phyloP scores from a whole-genome alignment of 1,140 invertebrate genomes.

The Drosophila elegans region DNA sequence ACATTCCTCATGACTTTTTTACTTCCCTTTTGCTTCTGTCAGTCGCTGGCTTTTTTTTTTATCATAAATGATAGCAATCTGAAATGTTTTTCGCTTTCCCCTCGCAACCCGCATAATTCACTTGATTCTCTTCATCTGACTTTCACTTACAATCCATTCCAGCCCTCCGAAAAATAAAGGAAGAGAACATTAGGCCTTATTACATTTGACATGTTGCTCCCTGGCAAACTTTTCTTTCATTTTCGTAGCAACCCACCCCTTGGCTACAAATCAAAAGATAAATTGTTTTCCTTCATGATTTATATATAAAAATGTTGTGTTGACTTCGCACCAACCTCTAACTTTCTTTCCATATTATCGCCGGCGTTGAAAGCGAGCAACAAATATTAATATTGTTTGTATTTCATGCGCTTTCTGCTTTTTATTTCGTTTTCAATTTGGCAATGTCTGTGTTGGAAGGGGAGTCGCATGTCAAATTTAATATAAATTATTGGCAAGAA shows the following conservation, averaged over 20 bases:
- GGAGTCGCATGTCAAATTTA: constrained; percentile 57
- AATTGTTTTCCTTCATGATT: constrained; percentile 82
- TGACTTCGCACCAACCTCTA: constrained; percentile 44
- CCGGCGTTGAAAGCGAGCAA: constrained; percentile 58
- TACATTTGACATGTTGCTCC: constrained; percentile 81
- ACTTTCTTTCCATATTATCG: constrained; percentile 51
- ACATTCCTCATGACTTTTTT: constrained; percentile 27
- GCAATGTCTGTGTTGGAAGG: constrained; percentile 11
- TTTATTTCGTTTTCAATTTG: constrained; percentile 71
- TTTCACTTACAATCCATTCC: constrained; percentile 57
- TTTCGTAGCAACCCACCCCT: constrained; percentile 55
- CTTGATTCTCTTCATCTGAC: constrained; percentile 43
- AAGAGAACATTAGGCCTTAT: constrained; percentile 70
- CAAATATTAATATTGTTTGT: constrained; percentile 81
- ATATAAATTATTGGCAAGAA: constrained; percentile 54
- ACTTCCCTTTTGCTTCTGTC: constrained; percentile 39
- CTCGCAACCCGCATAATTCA: constrained; percentile 59
- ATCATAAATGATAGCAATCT: constrained; percentile 68
- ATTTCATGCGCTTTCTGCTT: constrained; percentile 50
- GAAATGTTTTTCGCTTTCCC: constrained; percentile 26
- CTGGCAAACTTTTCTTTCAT: constrained; percentile 45
- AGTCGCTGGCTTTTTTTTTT: constrained; percentile 8
- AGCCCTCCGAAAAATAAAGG: constrained; percentile 12
- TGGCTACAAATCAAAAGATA: constrained; percentile 80
- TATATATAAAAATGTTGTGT: constrained; percentile 75